These are phyloP conservation scores for Lasioglossum baleicum DNA, from an alignment of 1,140 invertebrate genomes.

Conservation along the genomic window DNA sequence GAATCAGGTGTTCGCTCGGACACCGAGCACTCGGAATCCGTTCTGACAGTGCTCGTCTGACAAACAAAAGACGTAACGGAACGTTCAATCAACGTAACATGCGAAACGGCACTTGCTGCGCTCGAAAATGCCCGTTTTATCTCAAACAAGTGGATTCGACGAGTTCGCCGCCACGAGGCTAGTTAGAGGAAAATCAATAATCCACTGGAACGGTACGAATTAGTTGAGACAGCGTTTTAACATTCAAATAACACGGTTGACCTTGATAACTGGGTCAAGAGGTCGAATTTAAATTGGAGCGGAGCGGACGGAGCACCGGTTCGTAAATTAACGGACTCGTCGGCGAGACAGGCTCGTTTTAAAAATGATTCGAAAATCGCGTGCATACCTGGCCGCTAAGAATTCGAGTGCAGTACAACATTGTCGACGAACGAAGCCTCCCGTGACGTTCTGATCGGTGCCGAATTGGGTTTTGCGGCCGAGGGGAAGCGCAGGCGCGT, in stretches of 20 bases:
- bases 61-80: too few species aligned
- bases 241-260: conserved; percentile 1
- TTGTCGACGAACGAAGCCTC: conserved; percentile 76
- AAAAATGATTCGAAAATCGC: too few species aligned
- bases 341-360: background rate
- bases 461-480: conserved; percentile 5
- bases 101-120: too few species aligned
- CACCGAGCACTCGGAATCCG: background rate
- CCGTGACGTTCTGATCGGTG: conserved; percentile 49
- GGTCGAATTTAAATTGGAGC: background rate
- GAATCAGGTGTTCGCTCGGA: background rate
- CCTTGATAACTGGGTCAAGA: conserved; percentile 32
- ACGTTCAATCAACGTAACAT: too few species aligned
- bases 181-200: background rate
- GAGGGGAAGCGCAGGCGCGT: conserved; percentile 57
- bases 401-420: conserved; percentile 88
- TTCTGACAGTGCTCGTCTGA: background rate
- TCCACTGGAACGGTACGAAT: background rate
- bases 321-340: background rate
- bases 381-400: conserved; percentile 85
- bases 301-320: background rate
- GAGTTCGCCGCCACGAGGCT: background rate
- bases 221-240: background rate
- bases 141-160: too few species aligned
- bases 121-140: too few species aligned